Base-by-base conservation (phyloP, 2,888 invertebrate genomes). In the Theodoxus fluviatilis region DNA sequence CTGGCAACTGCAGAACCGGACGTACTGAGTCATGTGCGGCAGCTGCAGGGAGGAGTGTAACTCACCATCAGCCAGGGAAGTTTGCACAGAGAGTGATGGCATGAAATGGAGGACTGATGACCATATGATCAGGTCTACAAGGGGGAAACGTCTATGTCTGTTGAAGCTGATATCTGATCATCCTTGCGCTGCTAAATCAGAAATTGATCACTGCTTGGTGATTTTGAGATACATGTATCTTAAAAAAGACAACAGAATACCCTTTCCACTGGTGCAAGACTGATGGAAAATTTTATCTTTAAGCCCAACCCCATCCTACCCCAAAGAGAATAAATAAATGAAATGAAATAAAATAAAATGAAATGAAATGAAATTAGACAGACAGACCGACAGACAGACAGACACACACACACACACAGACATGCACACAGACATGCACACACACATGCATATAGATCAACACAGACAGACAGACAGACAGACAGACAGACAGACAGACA, bases 1-100 rank as follows among this genome's bases (percentile, higher is more conserved):
- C 83, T 93, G 93, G 80, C 92, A 91, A 79, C 92, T 92, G 83
- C 93, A 93, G 87, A 92, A 93, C 75, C 92, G 88, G 74, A 93
- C 91, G 83, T 93, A 93, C 0, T 91, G 91, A 9, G 90, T 91
- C 91, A 93, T 91, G 79, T 90, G 89, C 28, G 92, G 92, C 74
- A 93, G 89, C 92, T 93, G 84, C 71, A 89, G 88, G 69, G 67
- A 35, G 4, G 69, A 73, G 68, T 88, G 87, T 73, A 31, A 18
- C 3, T 28, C 15, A 61, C 12, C 9, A 28, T 61, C n/a, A n/a
- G n/a, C n/a, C n/a, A n/a, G n/a, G n/a, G n/a, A n/a, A n/a, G n/a
- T n/a, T n/a, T n/a, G n/a, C n/a, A n/a, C n/a, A n/a, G n/a, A n/a
- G n/a, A n/a, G n/a, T n/a, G n/a, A n/a, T n/a, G n/a, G n/a, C n/a